These are phyloP conservation scores for Hycleus cichorii DNA, from an alignment of 1,140 invertebrate genomes.

Conservation along the genomic window DNA sequence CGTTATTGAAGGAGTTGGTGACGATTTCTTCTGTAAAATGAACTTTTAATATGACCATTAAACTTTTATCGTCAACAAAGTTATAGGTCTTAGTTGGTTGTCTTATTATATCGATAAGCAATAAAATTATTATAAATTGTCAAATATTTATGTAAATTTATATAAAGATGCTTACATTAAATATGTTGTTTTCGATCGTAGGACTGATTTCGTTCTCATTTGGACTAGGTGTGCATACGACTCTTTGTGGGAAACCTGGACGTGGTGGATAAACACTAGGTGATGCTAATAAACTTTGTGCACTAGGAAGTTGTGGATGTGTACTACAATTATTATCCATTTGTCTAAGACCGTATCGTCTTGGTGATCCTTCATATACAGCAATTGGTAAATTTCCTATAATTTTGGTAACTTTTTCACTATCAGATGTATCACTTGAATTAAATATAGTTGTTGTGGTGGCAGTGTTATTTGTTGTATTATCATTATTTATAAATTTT, in stretches of 20 bases:
- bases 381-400: conserved; percentile 84
- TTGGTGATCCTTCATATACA: conserved; percentile 85
- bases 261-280: conserved; percentile 59
- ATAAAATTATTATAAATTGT: no score
- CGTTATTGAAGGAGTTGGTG: conserved; percentile 29
- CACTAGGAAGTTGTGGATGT: conserved; percentile 47
- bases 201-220: conserved; percentile 42
- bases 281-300: conserved; percentile 53
- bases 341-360: conserved; percentile 63
- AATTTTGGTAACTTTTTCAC: conserved; percentile 62
- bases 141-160: no score
- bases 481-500: conserved; percentile 15
- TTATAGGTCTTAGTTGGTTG: no score
- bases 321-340: conserved; percentile 34
- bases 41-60: neutral
- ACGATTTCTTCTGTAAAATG: conserved; percentile 4
- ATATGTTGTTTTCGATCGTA: conserved; percentile 31
- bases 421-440: conserved; percentile 37
- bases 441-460: conserved; percentile 23
- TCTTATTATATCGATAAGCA: no score
- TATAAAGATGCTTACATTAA: conserved; percentile 32
- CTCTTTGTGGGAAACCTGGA: conserved; percentile 64
- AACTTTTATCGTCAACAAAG: no score
- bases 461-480: conserved; percentile 29
- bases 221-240: conserved; percentile 42